A percentile compares a stretch with the other conserved stretches of the same genome.
These are phyloP conservation scores for Tigriopus japonicus DNA, from an alignment of 1,140 invertebrate species.

Conservation along the genomic window DNA sequence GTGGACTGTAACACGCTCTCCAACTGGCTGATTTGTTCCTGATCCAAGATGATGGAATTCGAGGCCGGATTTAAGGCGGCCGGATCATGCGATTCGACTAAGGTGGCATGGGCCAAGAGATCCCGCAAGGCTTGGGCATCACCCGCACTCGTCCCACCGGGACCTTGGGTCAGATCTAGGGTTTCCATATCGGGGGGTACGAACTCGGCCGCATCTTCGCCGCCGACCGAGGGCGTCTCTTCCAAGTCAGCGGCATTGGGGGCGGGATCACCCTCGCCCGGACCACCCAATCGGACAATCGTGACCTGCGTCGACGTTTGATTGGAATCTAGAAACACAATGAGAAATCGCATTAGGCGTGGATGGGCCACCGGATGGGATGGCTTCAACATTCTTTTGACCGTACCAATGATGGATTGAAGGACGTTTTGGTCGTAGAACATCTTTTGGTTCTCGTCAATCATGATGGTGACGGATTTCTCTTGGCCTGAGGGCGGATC, in stretches of 20 bases:
- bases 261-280: background rate
- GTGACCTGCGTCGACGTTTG: slow-evolving; percentile 2
- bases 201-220: background rate
- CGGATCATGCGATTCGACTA: background rate
- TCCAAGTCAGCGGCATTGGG: background rate
- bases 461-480: slow-evolving; percentile 7
- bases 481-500: no score
- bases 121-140: no score
- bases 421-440: background rate
- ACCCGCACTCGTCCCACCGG: background rate
- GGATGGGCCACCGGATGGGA: no score
- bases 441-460: slow-evolving; percentile 4
- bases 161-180: background rate
- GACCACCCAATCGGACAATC: slow-evolving; percentile 5
- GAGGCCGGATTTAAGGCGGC: background rate
- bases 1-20: slow-evolving; percentile 12
- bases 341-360: no score
- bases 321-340: slow-evolving; percentile 6
- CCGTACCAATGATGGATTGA: slow-evolving; percentile 4
- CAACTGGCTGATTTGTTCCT: slow-evolving; percentile 8
- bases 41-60: slow-evolving; percentile 4
- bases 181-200: no score
- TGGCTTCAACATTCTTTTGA: no score
- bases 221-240: background rate
- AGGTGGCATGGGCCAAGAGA: no score